Percentiles rank a stretch among this genome's conserved stretches.
phyloP scores from a whole-genome alignment of 2,797 vertebrate genomes.

The Zalophus californianus region DNA sequence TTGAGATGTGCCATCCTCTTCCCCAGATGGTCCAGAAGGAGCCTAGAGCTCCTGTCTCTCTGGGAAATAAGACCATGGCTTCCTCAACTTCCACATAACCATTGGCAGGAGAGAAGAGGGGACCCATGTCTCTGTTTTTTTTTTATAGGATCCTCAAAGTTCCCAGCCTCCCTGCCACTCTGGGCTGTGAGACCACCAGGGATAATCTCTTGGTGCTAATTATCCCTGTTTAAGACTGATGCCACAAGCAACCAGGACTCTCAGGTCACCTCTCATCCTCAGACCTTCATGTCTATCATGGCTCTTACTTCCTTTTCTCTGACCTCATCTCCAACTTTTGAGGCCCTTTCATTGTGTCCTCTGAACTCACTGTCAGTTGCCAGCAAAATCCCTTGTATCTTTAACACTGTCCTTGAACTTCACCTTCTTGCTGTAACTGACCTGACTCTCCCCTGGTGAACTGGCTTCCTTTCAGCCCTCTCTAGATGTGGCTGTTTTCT shows the following conservation, averaged over 20 bases:
- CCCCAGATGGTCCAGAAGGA: background rate
- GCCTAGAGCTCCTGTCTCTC: background rate
- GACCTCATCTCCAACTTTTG: background rate
- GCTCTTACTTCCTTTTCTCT: background rate
- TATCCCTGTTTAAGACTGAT: background rate
- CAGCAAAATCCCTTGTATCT: background rate
- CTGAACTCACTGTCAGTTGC: background rate
- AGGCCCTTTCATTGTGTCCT: background rate
- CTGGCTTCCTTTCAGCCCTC: background rate
- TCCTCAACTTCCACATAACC: background rate
- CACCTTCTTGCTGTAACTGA: background rate
- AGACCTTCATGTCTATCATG: background rate
- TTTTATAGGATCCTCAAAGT: background rate
- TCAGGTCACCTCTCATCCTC: background rate
- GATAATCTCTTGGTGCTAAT: background rate
- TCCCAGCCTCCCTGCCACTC: background rate
- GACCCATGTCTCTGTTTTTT: background rate
- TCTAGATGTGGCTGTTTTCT: background rate
- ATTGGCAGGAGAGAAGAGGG: background rate
- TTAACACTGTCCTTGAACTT: background rate
- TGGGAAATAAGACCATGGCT: background rate
- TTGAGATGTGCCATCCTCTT: background rate
- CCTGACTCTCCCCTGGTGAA: background rate
- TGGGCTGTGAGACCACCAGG: background rate
- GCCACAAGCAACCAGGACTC: background rate